Percentiles rank a stretch among this genome's conserved stretches.
These are phyloP conservation scores for Hipparchia semele DNA, from an alignment of 2,888 invertebrate genomes.

Conservation along the genomic window DNA sequence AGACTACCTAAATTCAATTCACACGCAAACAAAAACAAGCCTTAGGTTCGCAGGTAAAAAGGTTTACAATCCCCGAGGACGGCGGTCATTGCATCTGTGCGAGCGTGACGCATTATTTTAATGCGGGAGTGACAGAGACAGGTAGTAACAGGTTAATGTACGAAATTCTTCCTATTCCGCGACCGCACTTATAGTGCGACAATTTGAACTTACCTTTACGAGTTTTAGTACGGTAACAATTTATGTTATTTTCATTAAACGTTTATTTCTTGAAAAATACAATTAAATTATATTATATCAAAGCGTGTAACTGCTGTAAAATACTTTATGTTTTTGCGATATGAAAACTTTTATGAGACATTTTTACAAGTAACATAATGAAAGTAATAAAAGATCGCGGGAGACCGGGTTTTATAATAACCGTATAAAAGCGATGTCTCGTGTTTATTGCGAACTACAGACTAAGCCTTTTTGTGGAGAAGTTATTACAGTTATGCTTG, in stretches of 20 bases:
- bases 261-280: background rate
- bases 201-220: no score
- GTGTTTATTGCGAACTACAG: slow-evolving; percentile 46
- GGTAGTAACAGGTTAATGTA: no score
- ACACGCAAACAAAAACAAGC: no score
- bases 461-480: slow-evolving; percentile 36
- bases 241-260: background rate
- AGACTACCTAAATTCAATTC: no score
- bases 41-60: no score
- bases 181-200: no score
- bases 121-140: no score
- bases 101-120: no score
- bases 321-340: slow-evolving; percentile 21
- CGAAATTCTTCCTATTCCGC: no score
- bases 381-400: slow-evolving; percentile 52
- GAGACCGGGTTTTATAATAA: slow-evolving; percentile 51
- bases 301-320: background rate
- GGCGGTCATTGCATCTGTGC: no score
- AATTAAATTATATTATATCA: slow-evolving; percentile 12
- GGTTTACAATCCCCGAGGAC: no score
- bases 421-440: slow-evolving; percentile 47
- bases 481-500: slow-evolving; percentile 29
- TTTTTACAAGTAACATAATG: slow-evolving; percentile 52
- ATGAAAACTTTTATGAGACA: slow-evolving; percentile 44
- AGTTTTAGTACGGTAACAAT: no score